These are phyloP conservation scores for Butorides virescens DNA, from an alignment of 2,113 vertebrate species.

Conservation along the genomic window DNA sequence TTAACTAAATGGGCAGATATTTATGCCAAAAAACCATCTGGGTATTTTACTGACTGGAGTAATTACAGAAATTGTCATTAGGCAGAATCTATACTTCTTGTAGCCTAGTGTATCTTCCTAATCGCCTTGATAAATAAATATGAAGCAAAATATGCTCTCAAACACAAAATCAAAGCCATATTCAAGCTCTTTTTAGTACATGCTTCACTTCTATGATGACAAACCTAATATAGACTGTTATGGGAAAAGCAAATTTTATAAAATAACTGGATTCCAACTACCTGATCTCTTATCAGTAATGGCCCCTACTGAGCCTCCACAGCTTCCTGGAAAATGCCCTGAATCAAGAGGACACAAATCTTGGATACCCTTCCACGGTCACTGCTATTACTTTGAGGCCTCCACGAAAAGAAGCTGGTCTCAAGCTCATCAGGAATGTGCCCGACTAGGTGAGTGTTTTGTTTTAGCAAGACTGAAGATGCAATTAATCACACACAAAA, in stretches of 20 bases:
- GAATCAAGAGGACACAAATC: constrained; percentile 67
- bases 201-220: not conserved
- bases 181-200: not conserved
- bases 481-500: not conserved
- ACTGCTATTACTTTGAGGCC: constrained; percentile 85
- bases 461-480: not conserved
- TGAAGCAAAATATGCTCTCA: not conserved
- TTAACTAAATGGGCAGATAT: not conserved
- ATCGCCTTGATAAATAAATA: not conserved
- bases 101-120: not conserved
- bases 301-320: constrained; percentile 81
- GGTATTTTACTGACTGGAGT: not conserved
- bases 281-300: constrained; percentile 49
- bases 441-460: constrained; percentile 76
- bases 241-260: not conserved
- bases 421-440: constrained; percentile 82
- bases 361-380: constrained; percentile 88
- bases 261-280: not conserved
- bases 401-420: constrained; percentile 77
- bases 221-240: not conserved
- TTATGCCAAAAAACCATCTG: not conserved
- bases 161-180: not conserved
- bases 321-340: constrained; percentile 87
- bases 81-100: not conserved
- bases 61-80: not conserved